Percentiles rank a stretch among this genome's conserved stretches.
Evolutionary conservation across 2,797 vertebrate genomes (phyloP).

Genomic region (Antennarius maculatus): DNA sequence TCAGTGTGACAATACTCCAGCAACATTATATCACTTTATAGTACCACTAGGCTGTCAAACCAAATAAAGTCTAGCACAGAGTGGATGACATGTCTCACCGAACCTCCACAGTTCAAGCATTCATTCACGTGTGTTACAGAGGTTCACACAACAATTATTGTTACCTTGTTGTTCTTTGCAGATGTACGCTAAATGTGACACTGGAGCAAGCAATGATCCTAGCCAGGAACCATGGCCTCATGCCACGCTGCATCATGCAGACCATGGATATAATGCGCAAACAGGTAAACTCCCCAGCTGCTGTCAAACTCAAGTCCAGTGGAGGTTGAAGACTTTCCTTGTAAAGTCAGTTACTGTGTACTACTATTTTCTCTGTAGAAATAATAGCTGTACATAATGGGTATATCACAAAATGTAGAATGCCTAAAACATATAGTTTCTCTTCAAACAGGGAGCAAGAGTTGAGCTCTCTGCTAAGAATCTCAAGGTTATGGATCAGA

Average conservation of each 20-base stretch:
- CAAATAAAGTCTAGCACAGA: slow-evolving; percentile 30
- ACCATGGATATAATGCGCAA: slow-evolving; percentile 98
- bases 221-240: slow-evolving; percentile 92
- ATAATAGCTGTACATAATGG: no score
- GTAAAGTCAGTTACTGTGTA: not conserved
- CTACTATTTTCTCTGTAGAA: not conserved
- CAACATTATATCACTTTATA: slow-evolving; percentile 18
- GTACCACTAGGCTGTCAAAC: slow-evolving; percentile 29
- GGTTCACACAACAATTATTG: not conserved
- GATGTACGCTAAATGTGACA: slow-evolving; percentile 92
- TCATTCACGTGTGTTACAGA: slow-evolving; percentile 13
- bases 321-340: not conserved
- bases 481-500: slow-evolving; percentile 96
- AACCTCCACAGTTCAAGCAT: slow-evolving; percentile 7
- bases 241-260: slow-evolving; percentile 97
- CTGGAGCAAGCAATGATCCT: slow-evolving; percentile 94
- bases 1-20: slow-evolving; percentile 57
- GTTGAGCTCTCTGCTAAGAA: slow-evolving; percentile 99
- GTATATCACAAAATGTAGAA: no score
- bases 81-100: slow-evolving; percentile 21
- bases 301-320: not conserved
- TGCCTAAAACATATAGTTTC: slow-evolving; percentile 11
- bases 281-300: slow-evolving; percentile 81
- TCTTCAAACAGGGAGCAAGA: slow-evolving; percentile 87
- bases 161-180: slow-evolving; percentile 63